A percentile compares a stretch with the other conserved stretches of the same genome.
Conservation (phyloP, 2,113 vertebrate species). For the Phainopepla nitens region DNA sequence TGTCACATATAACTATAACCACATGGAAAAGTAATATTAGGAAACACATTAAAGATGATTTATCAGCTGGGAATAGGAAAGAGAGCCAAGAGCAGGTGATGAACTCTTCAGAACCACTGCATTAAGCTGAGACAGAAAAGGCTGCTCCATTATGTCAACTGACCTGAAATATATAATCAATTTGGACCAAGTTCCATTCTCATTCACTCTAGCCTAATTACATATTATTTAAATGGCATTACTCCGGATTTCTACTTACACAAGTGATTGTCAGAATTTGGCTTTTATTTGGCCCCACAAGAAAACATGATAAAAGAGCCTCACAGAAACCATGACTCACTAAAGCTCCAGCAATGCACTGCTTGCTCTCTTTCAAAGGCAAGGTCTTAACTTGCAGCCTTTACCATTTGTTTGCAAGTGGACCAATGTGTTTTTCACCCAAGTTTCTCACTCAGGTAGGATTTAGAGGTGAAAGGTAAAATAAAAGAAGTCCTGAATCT, state of each 20-base stretch:
- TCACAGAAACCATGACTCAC: background rate
- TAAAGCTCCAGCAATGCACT: background rate
- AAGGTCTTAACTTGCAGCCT: background rate
- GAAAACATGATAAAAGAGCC: background rate
- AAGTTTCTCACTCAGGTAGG: background rate
- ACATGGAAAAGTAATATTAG: conserved; percentile 44
- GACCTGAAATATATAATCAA: conserved; percentile 62
- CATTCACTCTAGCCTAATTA: conserved; percentile 37
- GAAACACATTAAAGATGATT: conserved; percentile 63
- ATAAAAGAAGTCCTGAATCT: background rate
- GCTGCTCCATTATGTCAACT: conserved; percentile 59
- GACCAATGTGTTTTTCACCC: background rate
- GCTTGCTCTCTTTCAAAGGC: background rate
- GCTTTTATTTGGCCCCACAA: conserved; percentile 11
- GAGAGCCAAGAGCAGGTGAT: conserved; percentile 59
- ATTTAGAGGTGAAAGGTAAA: background rate
- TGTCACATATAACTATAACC: conserved; percentile 37
- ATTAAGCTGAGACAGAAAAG: conserved; percentile 62
- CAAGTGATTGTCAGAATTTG: conserved; percentile 1
- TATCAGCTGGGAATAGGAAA: conserved; percentile 63
- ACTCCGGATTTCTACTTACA: conserved; percentile 15
- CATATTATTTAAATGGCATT: conserved; percentile 46
- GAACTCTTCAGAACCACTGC: conserved; percentile 60
- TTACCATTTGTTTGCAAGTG: background rate
- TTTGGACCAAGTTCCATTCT: conserved; percentile 54